phyloP scores from a whole-genome alignment of 2,888 invertebrate genomes.

The Carabus problematicus region DNA sequence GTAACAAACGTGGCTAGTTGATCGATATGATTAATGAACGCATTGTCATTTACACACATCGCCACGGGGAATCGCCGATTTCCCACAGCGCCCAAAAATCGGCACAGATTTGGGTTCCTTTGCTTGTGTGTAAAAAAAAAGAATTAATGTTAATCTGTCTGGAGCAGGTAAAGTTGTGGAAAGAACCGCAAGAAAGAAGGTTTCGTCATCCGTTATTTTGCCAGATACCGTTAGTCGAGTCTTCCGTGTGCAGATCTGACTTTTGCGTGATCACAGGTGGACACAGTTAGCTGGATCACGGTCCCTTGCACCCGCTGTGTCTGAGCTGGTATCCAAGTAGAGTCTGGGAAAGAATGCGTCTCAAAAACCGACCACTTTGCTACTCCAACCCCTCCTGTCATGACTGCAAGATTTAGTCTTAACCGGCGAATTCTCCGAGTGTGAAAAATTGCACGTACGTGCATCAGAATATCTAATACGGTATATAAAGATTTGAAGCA shows the following conservation, averaged over 20 bases:
- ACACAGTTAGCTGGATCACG: conserved; percentile 1
- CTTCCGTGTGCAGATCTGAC: conserved; percentile 36
- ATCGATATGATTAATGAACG: conserved; percentile 25
- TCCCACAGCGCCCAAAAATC: conserved; percentile 28
- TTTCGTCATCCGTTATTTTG: conserved; percentile 23
- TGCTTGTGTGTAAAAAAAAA: conserved; percentile 6
- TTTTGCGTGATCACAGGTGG: conserved; percentile 36
- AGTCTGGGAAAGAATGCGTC: conserved; percentile 30
- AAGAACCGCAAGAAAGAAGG: neutral
- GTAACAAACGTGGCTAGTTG: conserved; percentile 22
- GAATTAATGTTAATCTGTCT: conserved; percentile 2
- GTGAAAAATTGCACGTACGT: too few species aligned
- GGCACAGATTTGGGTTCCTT: conserved; percentile 20
- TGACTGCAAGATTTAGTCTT: too few species aligned
- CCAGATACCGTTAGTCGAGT: conserved; percentile 29
- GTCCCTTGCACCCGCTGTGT: neutral
- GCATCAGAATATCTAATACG: too few species aligned
- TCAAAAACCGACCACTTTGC: neutral
- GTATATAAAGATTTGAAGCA: too few species aligned
- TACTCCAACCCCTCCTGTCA: too few species aligned
- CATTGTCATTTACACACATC: conserved; percentile 28
- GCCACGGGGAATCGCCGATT: conserved; percentile 23
- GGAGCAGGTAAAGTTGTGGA: conserved; percentile 20
- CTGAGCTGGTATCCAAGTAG: neutral
- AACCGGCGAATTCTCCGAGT: too few species aligned